A percentile compares a stretch with the other conserved stretches of the same genome.
Conservation (phyloP, 2,888 invertebrate species). For the Mythimna ferrago region DNA sequence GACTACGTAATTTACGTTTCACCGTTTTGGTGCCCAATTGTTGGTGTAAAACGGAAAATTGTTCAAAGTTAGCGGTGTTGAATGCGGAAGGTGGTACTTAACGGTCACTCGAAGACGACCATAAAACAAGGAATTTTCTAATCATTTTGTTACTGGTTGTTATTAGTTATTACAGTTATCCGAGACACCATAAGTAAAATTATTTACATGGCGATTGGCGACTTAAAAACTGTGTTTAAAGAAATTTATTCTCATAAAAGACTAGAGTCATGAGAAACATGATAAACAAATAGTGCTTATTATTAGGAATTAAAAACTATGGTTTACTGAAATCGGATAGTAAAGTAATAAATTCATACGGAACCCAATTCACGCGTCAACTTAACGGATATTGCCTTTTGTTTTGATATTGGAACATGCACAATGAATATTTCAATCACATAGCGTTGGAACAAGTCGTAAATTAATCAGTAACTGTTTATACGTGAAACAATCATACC, state of each 20-base stretch:
- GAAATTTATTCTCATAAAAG: no score
- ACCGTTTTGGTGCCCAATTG: constrained; percentile 33
- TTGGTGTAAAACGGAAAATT: constrained; percentile 42
- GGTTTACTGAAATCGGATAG: constrained; percentile 36
- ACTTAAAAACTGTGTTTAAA: no score
- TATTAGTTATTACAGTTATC: constrained; percentile 4
- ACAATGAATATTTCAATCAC: constrained; percentile 60
- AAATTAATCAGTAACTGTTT: constrained; percentile 70
- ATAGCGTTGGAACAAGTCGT: constrained; percentile 58
- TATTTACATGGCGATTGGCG: neutral
- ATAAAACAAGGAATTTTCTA: constrained; percentile 46
- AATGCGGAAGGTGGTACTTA: constrained; percentile 40
- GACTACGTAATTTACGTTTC: constrained; percentile 24
- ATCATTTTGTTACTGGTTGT: constrained; percentile 14
- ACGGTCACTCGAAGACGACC: constrained; percentile 1
- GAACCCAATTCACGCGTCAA: constrained; percentile 45
- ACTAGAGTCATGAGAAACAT: no score
- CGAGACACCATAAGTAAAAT: neutral
- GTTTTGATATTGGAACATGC: constrained; percentile 55
- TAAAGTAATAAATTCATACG: constrained; percentile 37
- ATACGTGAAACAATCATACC: constrained; percentile 64
- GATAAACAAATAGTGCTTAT: no score
- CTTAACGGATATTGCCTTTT: constrained; percentile 59
- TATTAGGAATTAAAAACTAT: neutral
- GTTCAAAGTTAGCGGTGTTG: constrained; percentile 18